phyloP scores from a whole-genome alignment of 2,888 invertebrate species.

The Xanthia icteritia region DNA sequence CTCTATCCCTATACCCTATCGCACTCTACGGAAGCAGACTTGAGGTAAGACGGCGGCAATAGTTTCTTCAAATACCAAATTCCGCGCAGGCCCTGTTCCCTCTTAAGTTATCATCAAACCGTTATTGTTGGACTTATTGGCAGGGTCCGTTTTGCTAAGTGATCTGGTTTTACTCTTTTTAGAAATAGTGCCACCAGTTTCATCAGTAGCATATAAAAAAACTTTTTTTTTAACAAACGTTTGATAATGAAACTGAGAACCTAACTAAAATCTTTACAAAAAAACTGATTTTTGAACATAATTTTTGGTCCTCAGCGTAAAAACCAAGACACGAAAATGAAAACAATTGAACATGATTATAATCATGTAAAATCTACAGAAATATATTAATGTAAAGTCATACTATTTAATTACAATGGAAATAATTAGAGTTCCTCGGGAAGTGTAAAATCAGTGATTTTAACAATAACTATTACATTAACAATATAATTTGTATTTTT shows the following conservation, averaged over 20 bases:
- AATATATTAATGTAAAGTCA: neutral
- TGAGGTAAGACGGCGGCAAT: too few relatives aligned
- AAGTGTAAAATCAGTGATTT: neutral
- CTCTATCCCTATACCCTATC: too few relatives aligned
- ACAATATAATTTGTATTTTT: neutral
- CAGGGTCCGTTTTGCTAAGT: neutral
- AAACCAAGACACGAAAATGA: neutral
- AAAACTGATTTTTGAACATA: neutral
- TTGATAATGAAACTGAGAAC: too few relatives aligned
- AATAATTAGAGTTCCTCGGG: neutral
- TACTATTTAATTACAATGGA: neutral
- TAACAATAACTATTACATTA: neutral
- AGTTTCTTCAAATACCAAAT: too few relatives aligned
- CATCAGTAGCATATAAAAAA: neutral
- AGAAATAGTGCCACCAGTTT: neutral
- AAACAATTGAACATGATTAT: conserved; percentile 1
- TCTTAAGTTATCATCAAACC: neutral
- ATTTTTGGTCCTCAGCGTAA: neutral
- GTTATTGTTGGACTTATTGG: neutral
- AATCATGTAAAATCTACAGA: neutral
- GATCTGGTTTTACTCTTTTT: neutral
- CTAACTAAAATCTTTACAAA: too few relatives aligned
- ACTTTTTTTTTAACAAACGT: too few relatives aligned
- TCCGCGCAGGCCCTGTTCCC: too few relatives aligned
- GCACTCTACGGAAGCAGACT: too few relatives aligned